Evolutionary conservation across 2,797 vertebrate genomes (phyloP).

Genomic region (Pantherophis alleghaniensis): DNA sequence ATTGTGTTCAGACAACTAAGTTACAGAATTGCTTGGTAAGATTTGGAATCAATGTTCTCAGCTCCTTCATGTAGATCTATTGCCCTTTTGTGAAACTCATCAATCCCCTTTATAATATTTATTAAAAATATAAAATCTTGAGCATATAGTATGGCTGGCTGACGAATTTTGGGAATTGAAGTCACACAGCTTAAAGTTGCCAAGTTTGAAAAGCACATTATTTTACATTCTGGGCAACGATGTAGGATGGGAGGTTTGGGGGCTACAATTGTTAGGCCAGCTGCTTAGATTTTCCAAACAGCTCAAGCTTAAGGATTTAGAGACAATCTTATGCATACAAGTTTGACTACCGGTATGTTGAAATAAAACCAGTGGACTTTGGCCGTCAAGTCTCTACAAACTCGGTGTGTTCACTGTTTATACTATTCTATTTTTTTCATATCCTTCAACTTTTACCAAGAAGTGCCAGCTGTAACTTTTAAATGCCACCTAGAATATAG

Average conservation of each 20-base stretch:
- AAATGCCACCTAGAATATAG: background rate
- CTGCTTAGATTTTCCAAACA: background rate
- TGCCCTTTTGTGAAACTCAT: background rate
- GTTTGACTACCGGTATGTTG: background rate
- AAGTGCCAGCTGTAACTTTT: background rate
- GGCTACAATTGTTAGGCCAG: background rate
- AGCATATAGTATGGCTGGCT: background rate
- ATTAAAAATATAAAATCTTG: background rate
- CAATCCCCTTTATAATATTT: background rate
- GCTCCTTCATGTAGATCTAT: background rate
- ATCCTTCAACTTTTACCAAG: background rate
- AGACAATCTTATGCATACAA: background rate
- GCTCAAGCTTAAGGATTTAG: background rate
- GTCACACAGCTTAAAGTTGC: background rate
- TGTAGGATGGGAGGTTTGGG: background rate
- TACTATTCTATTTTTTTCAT: background rate
- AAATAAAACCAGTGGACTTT: background rate
- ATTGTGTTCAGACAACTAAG: background rate
- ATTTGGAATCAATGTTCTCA: background rate
- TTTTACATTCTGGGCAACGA: background rate
- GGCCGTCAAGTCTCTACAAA: background rate
- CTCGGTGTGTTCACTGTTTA: background rate
- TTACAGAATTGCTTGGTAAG: background rate
- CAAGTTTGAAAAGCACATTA: background rate
- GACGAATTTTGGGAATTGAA: background rate